Evolutionary conservation across 2,113 vertebrate species (phyloP).

Genomic region (Tetrax tetrax): DNA sequence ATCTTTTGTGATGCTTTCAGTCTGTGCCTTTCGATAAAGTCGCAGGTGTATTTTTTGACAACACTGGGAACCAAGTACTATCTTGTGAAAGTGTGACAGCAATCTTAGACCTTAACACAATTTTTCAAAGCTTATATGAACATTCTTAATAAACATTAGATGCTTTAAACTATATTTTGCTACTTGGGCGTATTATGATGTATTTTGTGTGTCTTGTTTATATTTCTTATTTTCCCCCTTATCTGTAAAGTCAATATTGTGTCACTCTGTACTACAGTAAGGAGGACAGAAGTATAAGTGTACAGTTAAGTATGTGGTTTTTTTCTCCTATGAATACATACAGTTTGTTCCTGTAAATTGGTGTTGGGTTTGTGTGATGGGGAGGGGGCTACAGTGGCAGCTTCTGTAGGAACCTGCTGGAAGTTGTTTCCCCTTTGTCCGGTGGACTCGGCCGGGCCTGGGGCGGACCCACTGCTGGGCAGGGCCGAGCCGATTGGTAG

Average conservation of each 20-base stretch:
- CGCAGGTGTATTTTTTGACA: neutral
- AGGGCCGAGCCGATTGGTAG: too few relatives aligned
- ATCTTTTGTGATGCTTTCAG: neutral
- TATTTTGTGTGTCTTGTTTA: neutral
- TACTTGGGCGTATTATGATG: neutral
- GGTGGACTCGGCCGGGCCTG: too few relatives aligned
- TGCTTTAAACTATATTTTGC: neutral
- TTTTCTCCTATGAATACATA: neutral
- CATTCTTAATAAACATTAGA: neutral
- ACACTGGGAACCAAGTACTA: neutral
- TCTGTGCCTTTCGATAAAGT: neutral
- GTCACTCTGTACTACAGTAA: neutral
- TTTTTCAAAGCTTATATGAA: neutral
- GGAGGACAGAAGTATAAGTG: neutral
- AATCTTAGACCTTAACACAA: neutral
- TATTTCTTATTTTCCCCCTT: neutral
- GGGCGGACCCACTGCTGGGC: too few relatives aligned
- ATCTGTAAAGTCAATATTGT: neutral
- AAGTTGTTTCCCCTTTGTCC: too few relatives aligned
- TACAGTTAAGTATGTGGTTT: fast-evolving
- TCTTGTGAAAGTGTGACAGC: neutral
- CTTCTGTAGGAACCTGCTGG: too few relatives aligned
- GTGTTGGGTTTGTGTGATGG: too few relatives aligned
- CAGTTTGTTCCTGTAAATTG: neutral
- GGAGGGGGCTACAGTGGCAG: too few relatives aligned